Conservation (phyloP, 2,797 vertebrate genomes). For the Cynopterus sphinx region DNA sequence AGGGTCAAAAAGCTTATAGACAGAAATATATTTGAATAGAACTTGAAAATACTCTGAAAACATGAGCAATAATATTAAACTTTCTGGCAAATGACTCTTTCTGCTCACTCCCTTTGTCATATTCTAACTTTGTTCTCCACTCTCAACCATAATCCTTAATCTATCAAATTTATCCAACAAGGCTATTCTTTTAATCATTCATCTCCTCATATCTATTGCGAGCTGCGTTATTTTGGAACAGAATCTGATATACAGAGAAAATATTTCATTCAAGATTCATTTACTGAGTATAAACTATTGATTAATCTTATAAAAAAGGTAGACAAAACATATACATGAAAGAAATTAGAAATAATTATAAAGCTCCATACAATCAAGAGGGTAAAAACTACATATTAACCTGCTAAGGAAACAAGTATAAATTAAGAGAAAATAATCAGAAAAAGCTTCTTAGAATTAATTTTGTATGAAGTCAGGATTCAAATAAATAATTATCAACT, state of each 20-base stretch:
- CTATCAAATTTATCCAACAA: background rate
- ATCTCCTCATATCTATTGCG: background rate
- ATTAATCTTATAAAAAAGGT: background rate
- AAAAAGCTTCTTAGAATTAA: background rate
- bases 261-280: background rate
- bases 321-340: background rate
- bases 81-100: background rate
- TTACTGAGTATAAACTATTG: background rate
- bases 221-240: background rate
- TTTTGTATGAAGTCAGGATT: background rate
- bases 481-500: background rate
- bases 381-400: background rate
- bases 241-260: background rate
- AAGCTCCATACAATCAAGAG: background rate
- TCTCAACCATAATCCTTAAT: background rate
- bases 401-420: background rate
- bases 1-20: background rate
- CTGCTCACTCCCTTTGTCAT: background rate
- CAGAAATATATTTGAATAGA: background rate
- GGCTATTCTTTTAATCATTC: background rate
- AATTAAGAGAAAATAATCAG: background rate
- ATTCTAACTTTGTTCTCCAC: background rate
- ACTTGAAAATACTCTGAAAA: background rate
- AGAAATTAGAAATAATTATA: background rate
- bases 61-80: background rate